phyloP scores from a whole-genome alignment of 2,888 invertebrate species.

The Synergus laeviventris region DNA sequence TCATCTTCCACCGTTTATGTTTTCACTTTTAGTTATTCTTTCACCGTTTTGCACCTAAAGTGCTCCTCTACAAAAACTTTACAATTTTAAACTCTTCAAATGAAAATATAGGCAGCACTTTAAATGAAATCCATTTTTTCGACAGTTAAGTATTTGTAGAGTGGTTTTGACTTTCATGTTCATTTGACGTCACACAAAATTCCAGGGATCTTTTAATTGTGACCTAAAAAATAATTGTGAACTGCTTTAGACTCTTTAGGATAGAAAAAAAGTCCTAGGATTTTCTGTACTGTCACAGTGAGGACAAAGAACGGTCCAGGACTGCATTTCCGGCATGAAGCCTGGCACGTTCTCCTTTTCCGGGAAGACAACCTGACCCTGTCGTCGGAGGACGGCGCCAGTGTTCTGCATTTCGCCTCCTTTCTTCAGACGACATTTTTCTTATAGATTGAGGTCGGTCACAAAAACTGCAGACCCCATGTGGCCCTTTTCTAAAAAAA shows the following conservation, averaged over 20 bases:
- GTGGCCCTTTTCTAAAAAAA: slow-evolving; percentile 33
- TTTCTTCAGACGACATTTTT: slow-evolving; percentile 25
- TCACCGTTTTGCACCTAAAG: slow-evolving; percentile 42
- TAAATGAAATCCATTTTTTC: background rate
- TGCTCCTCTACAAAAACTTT: background rate
- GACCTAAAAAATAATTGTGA: too few relatives aligned
- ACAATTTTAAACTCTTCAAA: background rate
- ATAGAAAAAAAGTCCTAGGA: too few relatives aligned
- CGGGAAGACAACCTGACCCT: slow-evolving; percentile 31
- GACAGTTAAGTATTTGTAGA: background rate
- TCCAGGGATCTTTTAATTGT: too few relatives aligned
- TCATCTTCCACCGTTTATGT: slow-evolving; percentile 52
- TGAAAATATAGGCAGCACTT: too few relatives aligned
- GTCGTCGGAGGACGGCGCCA: slow-evolving; percentile 34
- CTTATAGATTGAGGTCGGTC: slow-evolving; percentile 4
- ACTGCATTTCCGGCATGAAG: slow-evolving; percentile 31
- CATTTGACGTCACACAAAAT: background rate
- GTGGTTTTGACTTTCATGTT: background rate
- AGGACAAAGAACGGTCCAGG: slow-evolving; percentile 11
- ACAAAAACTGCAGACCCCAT: slow-evolving; percentile 35
- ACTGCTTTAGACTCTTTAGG: too few relatives aligned
- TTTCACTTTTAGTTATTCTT: slow-evolving; percentile 51
- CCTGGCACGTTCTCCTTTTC: slow-evolving; percentile 25
- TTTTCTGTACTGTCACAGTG: background rate
- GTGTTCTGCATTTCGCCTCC: slow-evolving; percentile 25